phyloP scores from a whole-genome alignment of 1,140 invertebrate genomes.

The Marisa cornuarietis region DNA sequence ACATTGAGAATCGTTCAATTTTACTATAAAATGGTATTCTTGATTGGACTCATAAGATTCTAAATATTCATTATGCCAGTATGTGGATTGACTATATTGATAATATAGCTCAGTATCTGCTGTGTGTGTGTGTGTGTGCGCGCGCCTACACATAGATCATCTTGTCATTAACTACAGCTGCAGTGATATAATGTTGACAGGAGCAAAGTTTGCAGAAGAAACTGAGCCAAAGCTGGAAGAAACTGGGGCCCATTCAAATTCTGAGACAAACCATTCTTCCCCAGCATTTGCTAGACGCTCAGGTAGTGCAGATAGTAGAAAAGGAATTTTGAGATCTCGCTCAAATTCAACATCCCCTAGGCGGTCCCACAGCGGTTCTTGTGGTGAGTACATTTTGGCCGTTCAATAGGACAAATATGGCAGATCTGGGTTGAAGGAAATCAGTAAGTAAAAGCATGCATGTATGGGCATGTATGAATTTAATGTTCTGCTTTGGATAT shows the following conservation, averaged over 20 bases:
- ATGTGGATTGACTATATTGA: no score
- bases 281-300: constrained; percentile 24
- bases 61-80: no score
- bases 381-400: constrained; percentile 25
- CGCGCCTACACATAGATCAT: not conserved
- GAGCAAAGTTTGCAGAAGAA: not conserved
- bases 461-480: no score
- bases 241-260: no score
- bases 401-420: no score
- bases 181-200: not conserved
- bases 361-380: constrained; percentile 50
- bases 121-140: constrained; percentile 1
- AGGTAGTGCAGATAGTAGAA: constrained; percentile 41
- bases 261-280: not conserved
- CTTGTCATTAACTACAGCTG: not conserved
- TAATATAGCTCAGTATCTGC: not conserved
- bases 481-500: no score
- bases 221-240: not conserved
- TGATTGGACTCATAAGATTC: no score
- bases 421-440: no score
- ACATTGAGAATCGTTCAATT: no score
- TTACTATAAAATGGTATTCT: no score
- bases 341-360: constrained; percentile 44
- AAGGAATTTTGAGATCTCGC: constrained; percentile 50
- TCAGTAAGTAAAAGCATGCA: no score